Base-by-base conservation (phyloP, 2,113 vertebrate species). In the Neoarius graeffei region DNA sequence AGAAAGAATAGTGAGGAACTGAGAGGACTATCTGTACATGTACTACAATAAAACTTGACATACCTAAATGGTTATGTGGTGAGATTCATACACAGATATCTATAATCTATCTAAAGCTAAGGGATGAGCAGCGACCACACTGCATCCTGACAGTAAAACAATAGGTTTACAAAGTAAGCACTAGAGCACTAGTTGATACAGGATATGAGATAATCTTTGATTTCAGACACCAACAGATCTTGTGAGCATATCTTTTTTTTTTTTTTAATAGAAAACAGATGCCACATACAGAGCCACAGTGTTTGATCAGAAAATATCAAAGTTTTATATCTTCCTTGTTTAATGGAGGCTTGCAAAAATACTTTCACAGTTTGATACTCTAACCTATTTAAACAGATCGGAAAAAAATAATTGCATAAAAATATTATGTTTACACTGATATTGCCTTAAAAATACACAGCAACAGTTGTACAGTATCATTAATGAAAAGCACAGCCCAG, bases 251-350 rank as follows among this genome's bases (percentile, higher is more conserved):
- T 74, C 5, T 42, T 8, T 74, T 74, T 42, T 35, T 35, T n/a
- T 54, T 10, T 27, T 69, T 60, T 60, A 17, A 74, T 74, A 74
- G 17, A 48, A 74, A 74, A 42, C 71, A 83, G 60, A 64, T 62
- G 20, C 5, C 23, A 14, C 57, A 48, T 66, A 62, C 30, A 84
- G 52, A 42, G 8, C 56, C 30, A 27, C 83, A 84, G 20, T 25
- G 19, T 73, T 71, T 73, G 64, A 71, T 54, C 25, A 57, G 57
- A 20, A 84, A 71, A 82, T 62, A 27, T 35, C 81, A 83, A 74
- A 48, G 71, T 42, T 48, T 74, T 13, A 14, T 30, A 74, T 74
- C 20, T 1, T 77, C 3, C 48, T 13, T 50, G 6, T 20, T 73
- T 19, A 48, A 73, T 73, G 35, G 35, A 73, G 30, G 6, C 6